A percentile compares a stretch with the other conserved stretches of the same genome.
These are phyloP conservation scores for Crepidodera aurea DNA, from an alignment of 2,888 invertebrate species.

Conservation along the genomic window DNA sequence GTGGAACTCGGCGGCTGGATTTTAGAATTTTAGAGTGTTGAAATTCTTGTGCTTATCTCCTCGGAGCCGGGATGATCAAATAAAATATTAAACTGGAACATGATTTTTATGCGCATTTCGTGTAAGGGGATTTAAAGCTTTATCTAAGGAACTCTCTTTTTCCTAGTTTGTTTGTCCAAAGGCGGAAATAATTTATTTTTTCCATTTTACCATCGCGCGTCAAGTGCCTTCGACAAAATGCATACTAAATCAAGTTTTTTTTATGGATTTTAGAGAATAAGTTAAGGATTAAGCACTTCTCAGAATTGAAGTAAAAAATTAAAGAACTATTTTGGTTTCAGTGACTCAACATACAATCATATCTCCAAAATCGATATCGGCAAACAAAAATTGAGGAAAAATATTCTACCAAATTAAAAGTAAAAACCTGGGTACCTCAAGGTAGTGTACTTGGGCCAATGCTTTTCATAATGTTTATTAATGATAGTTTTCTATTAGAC, in stretches of 20 bases:
- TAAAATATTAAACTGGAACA: slow-evolving; percentile 62
- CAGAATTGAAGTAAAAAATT: too few relatives aligned
- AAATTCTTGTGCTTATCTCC: slow-evolving; percentile 56
- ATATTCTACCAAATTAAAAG: too few relatives aligned
- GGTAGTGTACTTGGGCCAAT: too few relatives aligned
- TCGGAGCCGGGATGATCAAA: slow-evolving; percentile 58
- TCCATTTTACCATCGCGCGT: slow-evolving; percentile 2
- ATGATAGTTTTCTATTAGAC: too few relatives aligned
- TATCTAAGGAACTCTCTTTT: slow-evolving; percentile 36
- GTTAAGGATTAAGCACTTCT: too few relatives aligned
- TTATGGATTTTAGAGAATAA: too few relatives aligned
- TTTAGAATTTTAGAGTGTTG: slow-evolving; percentile 46
- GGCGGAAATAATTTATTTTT: slow-evolving; percentile 35
- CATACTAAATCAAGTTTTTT: slow-evolving; percentile 1
- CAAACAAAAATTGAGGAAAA: too few relatives aligned
- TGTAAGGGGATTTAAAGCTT: slow-evolving; percentile 58
- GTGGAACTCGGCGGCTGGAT: slow-evolving; percentile 37
- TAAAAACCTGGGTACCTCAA: too few relatives aligned
- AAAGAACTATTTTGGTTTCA: too few relatives aligned
- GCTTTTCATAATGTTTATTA: too few relatives aligned
- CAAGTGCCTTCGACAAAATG: not conserved
- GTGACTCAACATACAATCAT: too few relatives aligned
- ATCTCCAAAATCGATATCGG: too few relatives aligned
- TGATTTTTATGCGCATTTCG: slow-evolving; percentile 61
- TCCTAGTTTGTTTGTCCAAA: slow-evolving; percentile 45